Evolutionary conservation across 1,140 invertebrate genomes (phyloP).

Genomic region (Rhopalosiphum padi): DNA sequence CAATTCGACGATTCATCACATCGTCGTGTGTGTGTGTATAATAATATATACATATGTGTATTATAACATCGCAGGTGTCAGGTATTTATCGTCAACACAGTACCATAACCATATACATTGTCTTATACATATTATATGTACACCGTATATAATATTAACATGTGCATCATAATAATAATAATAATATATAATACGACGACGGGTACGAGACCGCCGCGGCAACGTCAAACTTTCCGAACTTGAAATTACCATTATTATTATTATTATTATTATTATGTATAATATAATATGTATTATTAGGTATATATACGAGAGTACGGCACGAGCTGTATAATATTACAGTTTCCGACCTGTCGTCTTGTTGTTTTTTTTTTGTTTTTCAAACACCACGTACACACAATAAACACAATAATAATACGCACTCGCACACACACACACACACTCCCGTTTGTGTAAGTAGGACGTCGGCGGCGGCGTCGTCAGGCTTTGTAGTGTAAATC

Average conservation of each 20-base stretch:
- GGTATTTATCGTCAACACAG: too few relatives aligned
- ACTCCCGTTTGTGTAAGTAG: not conserved
- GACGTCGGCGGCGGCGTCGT: not conserved
- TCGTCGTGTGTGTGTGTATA: too few relatives aligned
- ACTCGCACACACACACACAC: too few relatives aligned
- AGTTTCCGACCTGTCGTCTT: not conserved
- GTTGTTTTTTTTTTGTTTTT: not conserved
- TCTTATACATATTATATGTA: too few relatives aligned
- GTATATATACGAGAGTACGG: not conserved
- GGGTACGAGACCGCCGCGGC: not conserved
- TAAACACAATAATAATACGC: not conserved
- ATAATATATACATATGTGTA: too few relatives aligned
- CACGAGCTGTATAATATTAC: not conserved
- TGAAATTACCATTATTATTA: not conserved
- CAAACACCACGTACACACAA: not conserved
- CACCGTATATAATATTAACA: too few relatives aligned
- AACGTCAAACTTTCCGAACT: not conserved
- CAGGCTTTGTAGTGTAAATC: slow-evolving; percentile 56
- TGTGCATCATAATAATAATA: too few relatives aligned
- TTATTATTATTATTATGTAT: not conserved
- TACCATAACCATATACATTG: too few relatives aligned
- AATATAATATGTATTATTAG: too few relatives aligned
- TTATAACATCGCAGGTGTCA: too few relatives aligned
- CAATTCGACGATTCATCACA: too few relatives aligned
- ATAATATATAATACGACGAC: too few relatives aligned